phyloP scores from a whole-genome alignment of 2,113 vertebrate genomes.

The Opisthocomus hoazin region DNA sequence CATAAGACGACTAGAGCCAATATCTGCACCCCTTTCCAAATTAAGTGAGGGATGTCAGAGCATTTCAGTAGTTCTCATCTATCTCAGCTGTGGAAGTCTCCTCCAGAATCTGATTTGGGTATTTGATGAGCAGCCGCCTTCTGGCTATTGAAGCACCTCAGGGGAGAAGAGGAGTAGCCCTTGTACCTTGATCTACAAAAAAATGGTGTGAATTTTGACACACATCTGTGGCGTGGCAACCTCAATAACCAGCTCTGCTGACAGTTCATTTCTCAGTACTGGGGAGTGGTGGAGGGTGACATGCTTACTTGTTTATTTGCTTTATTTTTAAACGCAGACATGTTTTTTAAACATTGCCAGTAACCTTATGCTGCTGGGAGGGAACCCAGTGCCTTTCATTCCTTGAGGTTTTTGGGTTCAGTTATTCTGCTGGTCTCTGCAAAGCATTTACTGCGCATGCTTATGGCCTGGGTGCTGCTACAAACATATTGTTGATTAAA shows the following conservation, averaged over 20 bases:
- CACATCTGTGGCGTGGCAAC: not conserved
- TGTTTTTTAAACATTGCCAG: not conserved
- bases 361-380: not conserved
- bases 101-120: not conserved
- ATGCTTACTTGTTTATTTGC: not conserved
- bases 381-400: not conserved
- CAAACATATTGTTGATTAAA: not conserved
- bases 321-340: slow-evolving; percentile 20
- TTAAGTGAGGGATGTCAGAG: not conserved
- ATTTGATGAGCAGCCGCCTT: not conserved
- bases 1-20: not conserved
- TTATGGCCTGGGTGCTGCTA: not conserved
- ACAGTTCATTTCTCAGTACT: not conserved
- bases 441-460: not conserved
- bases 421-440: not conserved
- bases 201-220: not conserved
- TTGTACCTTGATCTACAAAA: not conserved
- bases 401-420: not conserved
- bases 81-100: not conserved
- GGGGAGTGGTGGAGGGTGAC: not conserved
- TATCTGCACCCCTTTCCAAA: not conserved
- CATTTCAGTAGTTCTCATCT: not conserved
- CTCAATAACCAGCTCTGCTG: not conserved
- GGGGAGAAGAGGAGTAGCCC: not conserved
- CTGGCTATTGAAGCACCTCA: not conserved